Evolutionary conservation across 1,140 invertebrate species (phyloP).

Genomic region (Zophobas atratus): DNA sequence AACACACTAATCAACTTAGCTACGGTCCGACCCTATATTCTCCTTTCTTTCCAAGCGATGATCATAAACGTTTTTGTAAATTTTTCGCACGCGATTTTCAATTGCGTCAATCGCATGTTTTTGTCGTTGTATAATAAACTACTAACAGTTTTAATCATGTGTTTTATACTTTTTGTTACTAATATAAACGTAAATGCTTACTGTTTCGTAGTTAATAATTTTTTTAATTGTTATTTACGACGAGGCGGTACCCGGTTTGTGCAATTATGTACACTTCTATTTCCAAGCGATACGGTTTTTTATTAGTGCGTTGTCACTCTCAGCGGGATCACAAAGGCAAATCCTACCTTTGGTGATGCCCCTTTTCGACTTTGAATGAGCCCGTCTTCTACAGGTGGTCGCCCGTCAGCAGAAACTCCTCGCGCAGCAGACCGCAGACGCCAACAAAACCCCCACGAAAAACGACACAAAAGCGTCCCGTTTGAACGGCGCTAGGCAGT

Average conservation of each 20-base stretch:
- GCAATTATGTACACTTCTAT: too few relatives aligned
- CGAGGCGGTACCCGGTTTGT: too few relatives aligned
- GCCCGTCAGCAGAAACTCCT: constrained; percentile 66
- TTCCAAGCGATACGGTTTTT: too few relatives aligned
- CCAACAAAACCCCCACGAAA: constrained; percentile 62
- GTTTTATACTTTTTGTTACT: constrained; percentile 18
- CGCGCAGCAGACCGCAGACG: constrained; percentile 70
- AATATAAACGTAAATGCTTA: constrained; percentile 18
- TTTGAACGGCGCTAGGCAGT: constrained; percentile 66
- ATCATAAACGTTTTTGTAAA: background rate
- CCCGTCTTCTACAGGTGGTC: constrained; percentile 1
- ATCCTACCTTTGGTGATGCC: too few relatives aligned
- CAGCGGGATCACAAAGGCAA: too few relatives aligned
- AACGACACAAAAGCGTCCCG: constrained; percentile 66
- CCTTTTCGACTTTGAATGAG: too few relatives aligned
- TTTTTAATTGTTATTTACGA: background rate
- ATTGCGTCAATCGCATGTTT: constrained; percentile 38
- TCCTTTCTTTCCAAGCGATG: constrained; percentile 1
- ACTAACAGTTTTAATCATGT: constrained; percentile 19
- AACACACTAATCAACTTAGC: constrained; percentile 65
- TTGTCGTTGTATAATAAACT: constrained; percentile 34
- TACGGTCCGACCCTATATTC: constrained; percentile 25
- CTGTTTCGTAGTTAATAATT: constrained; percentile 17
- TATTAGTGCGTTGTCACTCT: too few relatives aligned
- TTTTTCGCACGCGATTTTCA: constrained; percentile 11